These are phyloP conservation scores for Diplolepis rosae DNA, from an alignment of 2,888 invertebrate species.

Conservation along the genomic window DNA sequence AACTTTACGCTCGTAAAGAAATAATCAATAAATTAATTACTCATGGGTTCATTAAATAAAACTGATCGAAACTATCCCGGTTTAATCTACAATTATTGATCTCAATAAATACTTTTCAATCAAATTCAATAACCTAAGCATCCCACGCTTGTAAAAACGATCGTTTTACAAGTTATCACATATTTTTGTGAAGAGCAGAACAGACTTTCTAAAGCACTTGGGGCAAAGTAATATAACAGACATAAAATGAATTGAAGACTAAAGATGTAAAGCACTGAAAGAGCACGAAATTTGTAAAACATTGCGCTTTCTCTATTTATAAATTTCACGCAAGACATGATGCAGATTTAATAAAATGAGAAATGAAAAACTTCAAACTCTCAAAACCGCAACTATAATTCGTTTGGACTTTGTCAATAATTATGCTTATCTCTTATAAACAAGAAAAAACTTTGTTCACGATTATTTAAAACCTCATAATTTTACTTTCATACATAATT, in stretches of 20 bases:
- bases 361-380: neutral
- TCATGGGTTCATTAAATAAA: too few relatives aligned
- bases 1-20: too few relatives aligned
- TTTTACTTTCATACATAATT: neutral
- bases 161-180: slow-evolving; percentile 17
- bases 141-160: slow-evolving; percentile 17
- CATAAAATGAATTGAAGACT: neutral
- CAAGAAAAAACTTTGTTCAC: neutral
- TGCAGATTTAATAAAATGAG: neutral
- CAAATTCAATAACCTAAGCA: neutral
- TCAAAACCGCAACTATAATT: neutral
- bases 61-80: too few relatives aligned
- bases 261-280: slow-evolving; percentile 3
- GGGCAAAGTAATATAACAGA: slow-evolving; percentile 18
- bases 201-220: slow-evolving; percentile 26
- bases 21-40: too few relatives aligned
- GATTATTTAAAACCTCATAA: neutral
- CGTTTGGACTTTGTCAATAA: neutral
- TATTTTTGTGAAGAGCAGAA: slow-evolving; percentile 20
- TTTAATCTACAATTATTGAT: too few relatives aligned
- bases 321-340: neutral
- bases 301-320: slow-evolving; percentile 3
- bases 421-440: neutral
- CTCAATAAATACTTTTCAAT: too few relatives aligned
- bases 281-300: neutral